Conservation (phyloP, 2,888 invertebrate species). For the Apamea monoglypha region DNA sequence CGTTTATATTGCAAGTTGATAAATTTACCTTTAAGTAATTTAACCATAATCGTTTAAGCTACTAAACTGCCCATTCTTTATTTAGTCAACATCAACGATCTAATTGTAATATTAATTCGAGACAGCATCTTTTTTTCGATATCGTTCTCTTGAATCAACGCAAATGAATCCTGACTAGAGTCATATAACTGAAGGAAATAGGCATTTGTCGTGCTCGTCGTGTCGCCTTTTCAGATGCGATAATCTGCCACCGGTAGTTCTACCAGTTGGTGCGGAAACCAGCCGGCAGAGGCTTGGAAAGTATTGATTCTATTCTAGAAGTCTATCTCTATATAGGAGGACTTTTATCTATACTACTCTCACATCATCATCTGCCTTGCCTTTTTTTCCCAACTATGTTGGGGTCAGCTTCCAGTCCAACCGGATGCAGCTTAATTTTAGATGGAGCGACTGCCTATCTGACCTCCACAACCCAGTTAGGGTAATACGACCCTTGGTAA, state of each 20-base stretch:
- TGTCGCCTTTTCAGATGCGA: conserved; percentile 14
- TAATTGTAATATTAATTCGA: background rate
- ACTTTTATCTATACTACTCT: background rate
- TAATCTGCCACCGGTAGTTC: conserved; percentile 34
- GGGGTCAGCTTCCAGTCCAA: too few relatives aligned
- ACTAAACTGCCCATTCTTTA: background rate
- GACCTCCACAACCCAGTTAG: too few relatives aligned
- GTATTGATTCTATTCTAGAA: background rate
- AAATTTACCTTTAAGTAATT: conserved; percentile 19
- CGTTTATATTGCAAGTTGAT: conserved; percentile 9
- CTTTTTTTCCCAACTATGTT: too few relatives aligned
- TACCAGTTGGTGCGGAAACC: conserved; percentile 22
- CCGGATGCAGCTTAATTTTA: too few relatives aligned
- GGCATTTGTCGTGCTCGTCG: conserved; percentile 29
- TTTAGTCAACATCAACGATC: background rate
- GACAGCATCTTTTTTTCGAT: background rate
- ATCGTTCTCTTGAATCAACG: conserved; percentile 6
- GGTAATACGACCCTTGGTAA: too few relatives aligned
- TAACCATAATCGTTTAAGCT: background rate
- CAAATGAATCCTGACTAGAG: conserved; percentile 23
- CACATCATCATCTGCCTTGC: too few relatives aligned
- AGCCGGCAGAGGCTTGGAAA: conserved; percentile 12
- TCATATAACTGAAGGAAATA: conserved; percentile 43
- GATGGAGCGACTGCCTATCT: too few relatives aligned
- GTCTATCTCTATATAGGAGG: background rate